phyloP scores from a whole-genome alignment of 2,888 invertebrate species.

The Doris montereyensis region DNA sequence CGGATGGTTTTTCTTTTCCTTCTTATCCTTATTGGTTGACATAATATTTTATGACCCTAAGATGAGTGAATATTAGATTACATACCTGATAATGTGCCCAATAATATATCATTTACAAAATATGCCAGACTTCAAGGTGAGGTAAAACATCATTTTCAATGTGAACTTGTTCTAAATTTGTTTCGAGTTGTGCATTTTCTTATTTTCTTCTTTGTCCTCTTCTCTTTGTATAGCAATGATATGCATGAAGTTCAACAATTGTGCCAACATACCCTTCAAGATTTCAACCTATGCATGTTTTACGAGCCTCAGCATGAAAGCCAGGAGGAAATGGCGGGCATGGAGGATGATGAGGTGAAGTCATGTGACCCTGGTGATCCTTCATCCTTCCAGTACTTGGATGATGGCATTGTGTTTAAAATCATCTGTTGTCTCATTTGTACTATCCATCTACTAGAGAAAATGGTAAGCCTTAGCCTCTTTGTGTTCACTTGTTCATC shows the following conservation, averaged over 20 bases:
- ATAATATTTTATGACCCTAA: too few species aligned
- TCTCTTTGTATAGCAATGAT: slow-evolving; percentile 53
- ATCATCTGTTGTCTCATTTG: slow-evolving; percentile 86
- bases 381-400: slow-evolving; percentile 55
- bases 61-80: too few species aligned
- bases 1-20: slow-evolving; percentile 42
- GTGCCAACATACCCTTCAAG: slow-evolving; percentile 76
- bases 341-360: slow-evolving; percentile 75
- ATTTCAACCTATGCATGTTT: slow-evolving; percentile 82
- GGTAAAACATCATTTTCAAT: background rate
- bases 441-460: slow-evolving; percentile 84
- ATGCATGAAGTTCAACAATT: slow-evolving; percentile 64
- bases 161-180: background rate
- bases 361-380: slow-evolving; percentile 61
- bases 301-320: slow-evolving; percentile 74
- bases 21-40: too few species aligned
- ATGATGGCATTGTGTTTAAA: slow-evolving; percentile 84
- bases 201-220: background rate
- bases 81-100: too few species aligned
- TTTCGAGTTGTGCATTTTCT: background rate
- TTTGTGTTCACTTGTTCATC: background rate
- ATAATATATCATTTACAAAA: too few species aligned
- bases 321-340: slow-evolving; percentile 62
- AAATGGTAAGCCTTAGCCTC: slow-evolving; percentile 56
- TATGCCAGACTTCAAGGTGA: too few species aligned